phyloP scores from a whole-genome alignment of 2,888 invertebrate species.

The Alsophila aescularia region DNA sequence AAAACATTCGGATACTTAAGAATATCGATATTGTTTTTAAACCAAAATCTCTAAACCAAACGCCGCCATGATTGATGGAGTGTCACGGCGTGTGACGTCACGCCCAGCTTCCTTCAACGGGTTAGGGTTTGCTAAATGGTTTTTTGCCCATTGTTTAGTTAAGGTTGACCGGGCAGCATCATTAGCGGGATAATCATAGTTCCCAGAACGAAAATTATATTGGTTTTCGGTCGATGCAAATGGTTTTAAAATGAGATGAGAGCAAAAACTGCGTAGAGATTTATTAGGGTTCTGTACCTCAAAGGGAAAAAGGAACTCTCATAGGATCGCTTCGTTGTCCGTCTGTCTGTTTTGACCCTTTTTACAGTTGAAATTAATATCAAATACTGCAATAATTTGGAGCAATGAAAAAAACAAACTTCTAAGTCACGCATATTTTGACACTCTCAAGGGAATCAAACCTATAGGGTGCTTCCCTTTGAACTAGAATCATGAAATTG shows the following conservation, averaged over 20 bases:
- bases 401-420: too few species aligned
- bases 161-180: constrained; percentile 42
- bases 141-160: constrained; percentile 47
- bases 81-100: constrained; percentile 54
- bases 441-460: too few species aligned
- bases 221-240: constrained; percentile 14
- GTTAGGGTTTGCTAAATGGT: constrained; percentile 62
- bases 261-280: not conserved
- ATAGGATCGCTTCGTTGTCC: too few species aligned
- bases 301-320: too few species aligned
- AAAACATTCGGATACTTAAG: not conserved
- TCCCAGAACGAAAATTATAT: constrained; percentile 24
- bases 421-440: too few species aligned
- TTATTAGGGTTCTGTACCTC: not conserved
- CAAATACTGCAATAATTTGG: too few species aligned
- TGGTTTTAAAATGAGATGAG: constrained; percentile 21
- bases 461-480: too few species aligned
- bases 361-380: too few species aligned
- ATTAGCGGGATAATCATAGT: constrained; percentile 39
- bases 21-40: constrained; percentile 19
- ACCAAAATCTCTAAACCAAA: constrained; percentile 12
- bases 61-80: constrained; percentile 65
- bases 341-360: too few species aligned
- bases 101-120: constrained; percentile 70
- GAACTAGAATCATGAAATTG: too few species aligned